phyloP scores from a whole-genome alignment of 2,113 vertebrate species.

The Apeltes quadracus region DNA sequence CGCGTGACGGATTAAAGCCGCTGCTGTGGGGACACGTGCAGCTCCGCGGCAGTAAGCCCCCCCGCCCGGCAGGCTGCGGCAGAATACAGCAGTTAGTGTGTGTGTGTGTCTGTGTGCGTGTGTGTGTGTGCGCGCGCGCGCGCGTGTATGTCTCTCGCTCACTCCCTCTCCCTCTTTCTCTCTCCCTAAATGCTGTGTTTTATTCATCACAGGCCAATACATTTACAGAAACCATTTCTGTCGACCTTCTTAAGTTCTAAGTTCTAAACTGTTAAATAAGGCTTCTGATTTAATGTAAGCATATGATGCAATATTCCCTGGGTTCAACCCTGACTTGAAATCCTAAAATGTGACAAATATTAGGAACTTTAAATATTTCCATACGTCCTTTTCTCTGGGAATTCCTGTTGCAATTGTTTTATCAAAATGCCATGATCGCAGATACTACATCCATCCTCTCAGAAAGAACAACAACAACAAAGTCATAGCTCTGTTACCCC shows the following conservation, averaged over 20 bases:
- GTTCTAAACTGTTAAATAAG: neutral
- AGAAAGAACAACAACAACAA: no score
- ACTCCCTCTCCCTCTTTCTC: neutral
- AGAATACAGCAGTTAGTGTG: slow-evolving; percentile 32
- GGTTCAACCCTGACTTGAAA: no score
- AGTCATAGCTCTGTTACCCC: no score
- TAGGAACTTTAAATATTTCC: no score
- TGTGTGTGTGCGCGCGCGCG: no score
- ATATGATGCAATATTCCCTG: no score
- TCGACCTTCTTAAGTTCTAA: neutral
- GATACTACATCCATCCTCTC: no score
- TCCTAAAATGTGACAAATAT: no score
- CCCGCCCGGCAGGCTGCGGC: slow-evolving; percentile 69
- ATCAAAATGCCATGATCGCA: no score
- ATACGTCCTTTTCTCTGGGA: no score
- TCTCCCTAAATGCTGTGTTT: neutral
- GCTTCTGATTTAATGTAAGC: neutral
- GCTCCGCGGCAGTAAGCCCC: slow-evolving; percentile 52
- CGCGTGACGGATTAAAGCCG: slow-evolving; percentile 72
- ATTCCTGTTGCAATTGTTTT: no score
- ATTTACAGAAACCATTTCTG: neutral
- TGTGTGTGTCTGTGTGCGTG: no score
- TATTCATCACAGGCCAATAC: neutral
- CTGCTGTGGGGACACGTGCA: slow-evolving; percentile 35
- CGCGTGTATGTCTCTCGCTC: neutral